phyloP scores from a whole-genome alignment of 2,797 vertebrate species.

The Vespertilio murinus region DNA sequence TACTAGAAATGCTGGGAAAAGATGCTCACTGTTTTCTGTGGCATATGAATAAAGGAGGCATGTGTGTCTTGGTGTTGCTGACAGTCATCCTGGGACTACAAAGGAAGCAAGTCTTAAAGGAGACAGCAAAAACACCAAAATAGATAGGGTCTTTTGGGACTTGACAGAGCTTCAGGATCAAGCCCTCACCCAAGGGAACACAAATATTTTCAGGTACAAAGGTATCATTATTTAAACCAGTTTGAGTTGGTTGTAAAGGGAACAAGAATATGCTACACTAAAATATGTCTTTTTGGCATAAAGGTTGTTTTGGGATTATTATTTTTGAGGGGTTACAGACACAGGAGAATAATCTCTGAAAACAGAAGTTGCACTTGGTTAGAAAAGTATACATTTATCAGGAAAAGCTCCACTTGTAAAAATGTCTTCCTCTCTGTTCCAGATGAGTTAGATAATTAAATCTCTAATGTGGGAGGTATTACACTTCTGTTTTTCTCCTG shows the following conservation, averaged over 20 bases:
- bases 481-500: background rate
- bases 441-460: background rate
- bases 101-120: background rate
- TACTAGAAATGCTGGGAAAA: background rate
- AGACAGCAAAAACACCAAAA: background rate
- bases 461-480: background rate
- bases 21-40: background rate
- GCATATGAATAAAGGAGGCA: background rate
- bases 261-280: background rate
- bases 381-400: background rate
- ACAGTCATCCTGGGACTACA: background rate
- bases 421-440: background rate
- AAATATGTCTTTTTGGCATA: background rate
- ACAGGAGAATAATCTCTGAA: background rate
- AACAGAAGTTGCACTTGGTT: background rate
- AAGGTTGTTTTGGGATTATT: background rate
- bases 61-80: background rate
- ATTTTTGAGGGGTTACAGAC: background rate
- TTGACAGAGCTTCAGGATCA: background rate
- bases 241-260: background rate
- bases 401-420: background rate
- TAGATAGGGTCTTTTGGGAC: background rate
- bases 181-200: background rate
- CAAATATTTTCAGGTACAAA: background rate
- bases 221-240: background rate